A percentile compares a stretch with the other conserved stretches of the same genome.
These are phyloP conservation scores for Palloptera scutellata DNA, from an alignment of 2,888 invertebrate species.

Conservation along the genomic window DNA sequence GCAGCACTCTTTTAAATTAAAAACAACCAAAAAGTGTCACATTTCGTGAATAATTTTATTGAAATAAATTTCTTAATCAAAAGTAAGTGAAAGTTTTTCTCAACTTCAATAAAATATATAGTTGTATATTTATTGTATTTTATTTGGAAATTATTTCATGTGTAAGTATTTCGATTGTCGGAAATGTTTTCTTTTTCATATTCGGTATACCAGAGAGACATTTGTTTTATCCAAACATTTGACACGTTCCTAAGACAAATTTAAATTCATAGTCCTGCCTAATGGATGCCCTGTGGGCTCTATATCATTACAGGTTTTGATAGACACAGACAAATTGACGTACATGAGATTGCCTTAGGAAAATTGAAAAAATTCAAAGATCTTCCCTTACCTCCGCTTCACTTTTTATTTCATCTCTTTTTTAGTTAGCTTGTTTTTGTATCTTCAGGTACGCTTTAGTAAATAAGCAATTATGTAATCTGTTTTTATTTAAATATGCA, in stretches of 20 bases:
- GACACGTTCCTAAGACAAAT: not conserved
- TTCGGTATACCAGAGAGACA: not conserved
- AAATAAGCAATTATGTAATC: slow-evolving; percentile 10
- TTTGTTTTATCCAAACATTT: not conserved
- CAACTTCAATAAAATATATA: not conserved
- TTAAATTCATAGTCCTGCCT: not conserved
- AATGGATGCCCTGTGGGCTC: too few relatives aligned
- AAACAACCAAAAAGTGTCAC: not conserved
- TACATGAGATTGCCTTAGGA: too few relatives aligned
- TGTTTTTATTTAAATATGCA: too few relatives aligned
- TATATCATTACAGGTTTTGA: too few relatives aligned
- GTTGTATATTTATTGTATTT: not conserved
- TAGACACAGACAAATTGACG: too few relatives aligned
- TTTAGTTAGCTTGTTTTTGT: not conserved
- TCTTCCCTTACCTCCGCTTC: too few relatives aligned
- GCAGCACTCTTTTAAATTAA: too few relatives aligned
- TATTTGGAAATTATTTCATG: too few relatives aligned
- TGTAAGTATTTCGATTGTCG: too few relatives aligned
- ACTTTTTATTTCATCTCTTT: too few relatives aligned
- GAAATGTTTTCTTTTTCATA: not conserved
- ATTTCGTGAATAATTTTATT: not conserved
- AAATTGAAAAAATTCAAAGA: too few relatives aligned
- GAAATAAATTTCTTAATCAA: not conserved
- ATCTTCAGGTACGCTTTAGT: slow-evolving; percentile 3
- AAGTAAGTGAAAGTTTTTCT: not conserved